phyloP scores from a whole-genome alignment of 2,113 vertebrate genomes.

The Narcine bancroftii region DNA sequence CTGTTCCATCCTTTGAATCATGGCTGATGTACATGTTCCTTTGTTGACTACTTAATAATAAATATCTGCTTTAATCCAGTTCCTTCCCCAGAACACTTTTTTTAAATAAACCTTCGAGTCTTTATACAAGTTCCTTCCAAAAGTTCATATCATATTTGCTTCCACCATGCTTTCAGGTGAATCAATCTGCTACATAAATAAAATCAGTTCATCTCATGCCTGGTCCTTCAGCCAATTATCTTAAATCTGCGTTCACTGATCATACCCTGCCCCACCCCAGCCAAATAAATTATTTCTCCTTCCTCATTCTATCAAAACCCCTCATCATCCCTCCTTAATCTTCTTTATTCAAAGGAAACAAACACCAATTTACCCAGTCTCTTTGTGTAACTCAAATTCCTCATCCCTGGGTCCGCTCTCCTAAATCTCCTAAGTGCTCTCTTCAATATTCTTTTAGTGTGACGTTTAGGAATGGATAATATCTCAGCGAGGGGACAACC shows the following conservation, averaged over 20 bases:
- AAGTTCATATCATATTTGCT: background rate
- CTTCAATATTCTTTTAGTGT: background rate
- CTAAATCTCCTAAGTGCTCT: background rate
- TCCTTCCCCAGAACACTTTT: background rate
- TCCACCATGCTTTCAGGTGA: background rate
- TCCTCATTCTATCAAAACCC: background rate
- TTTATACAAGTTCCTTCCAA: background rate
- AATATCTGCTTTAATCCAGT: too few relatives aligned
- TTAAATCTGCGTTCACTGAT: background rate
- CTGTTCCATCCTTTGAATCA: too few relatives aligned
- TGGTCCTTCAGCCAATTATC: background rate
- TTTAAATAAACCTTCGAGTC: background rate
- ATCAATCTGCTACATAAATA: background rate
- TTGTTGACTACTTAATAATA: background rate
- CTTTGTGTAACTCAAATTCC: background rate
- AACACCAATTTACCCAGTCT: background rate
- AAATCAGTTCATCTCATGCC: background rate
- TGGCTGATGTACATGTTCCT: too few relatives aligned
- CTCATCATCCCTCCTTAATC: background rate
- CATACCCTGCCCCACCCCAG: background rate
- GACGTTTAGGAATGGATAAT: too few relatives aligned
- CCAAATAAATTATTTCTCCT: background rate
- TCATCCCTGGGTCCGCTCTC: background rate
- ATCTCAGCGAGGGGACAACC: background rate
- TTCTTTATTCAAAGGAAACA: background rate